phyloP scores from a whole-genome alignment of 2,797 vertebrate genomes.

The Sus cebifrons region DNA sequence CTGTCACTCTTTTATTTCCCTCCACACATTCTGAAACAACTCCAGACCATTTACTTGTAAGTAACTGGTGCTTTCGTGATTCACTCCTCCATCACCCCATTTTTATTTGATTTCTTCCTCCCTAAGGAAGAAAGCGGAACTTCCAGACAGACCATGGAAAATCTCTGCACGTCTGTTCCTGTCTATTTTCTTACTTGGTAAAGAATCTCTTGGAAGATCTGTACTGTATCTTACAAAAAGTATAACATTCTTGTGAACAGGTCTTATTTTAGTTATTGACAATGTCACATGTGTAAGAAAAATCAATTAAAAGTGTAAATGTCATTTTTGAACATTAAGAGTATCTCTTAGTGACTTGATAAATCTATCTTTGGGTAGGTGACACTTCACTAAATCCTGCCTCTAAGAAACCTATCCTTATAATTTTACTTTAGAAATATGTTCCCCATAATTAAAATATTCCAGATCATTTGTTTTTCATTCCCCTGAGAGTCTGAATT shows the following conservation, averaged over 20 bases:
- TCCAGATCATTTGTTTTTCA: background rate
- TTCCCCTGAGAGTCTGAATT: background rate
- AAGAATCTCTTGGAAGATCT: conserved; percentile 9
- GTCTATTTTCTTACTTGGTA: background rate
- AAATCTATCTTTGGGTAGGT: background rate
- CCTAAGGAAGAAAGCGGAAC: background rate
- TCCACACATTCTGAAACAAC: background rate
- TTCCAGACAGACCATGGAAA: background rate
- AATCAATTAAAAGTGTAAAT: background rate
- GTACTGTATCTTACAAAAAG: background rate
- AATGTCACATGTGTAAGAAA: background rate
- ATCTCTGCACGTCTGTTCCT: conserved; percentile 1
- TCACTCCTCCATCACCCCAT: background rate
- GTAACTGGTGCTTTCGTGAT: background rate
- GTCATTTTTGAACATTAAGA: conserved; percentile 7
- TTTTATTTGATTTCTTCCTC: conserved; percentile 18
- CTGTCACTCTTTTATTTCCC: background rate
- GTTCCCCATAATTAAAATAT: background rate
- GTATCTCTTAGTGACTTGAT: background rate
- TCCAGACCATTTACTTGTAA: conserved; percentile 21
- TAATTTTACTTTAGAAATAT: conserved; percentile 50
- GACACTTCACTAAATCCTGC: background rate
- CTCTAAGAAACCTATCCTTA: background rate
- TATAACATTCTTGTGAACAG: background rate
- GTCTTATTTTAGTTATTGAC: conserved; percentile 1